Base-by-base conservation (phyloP, 2,113 vertebrate genomes). In the Oostethus manadensis region DNA sequence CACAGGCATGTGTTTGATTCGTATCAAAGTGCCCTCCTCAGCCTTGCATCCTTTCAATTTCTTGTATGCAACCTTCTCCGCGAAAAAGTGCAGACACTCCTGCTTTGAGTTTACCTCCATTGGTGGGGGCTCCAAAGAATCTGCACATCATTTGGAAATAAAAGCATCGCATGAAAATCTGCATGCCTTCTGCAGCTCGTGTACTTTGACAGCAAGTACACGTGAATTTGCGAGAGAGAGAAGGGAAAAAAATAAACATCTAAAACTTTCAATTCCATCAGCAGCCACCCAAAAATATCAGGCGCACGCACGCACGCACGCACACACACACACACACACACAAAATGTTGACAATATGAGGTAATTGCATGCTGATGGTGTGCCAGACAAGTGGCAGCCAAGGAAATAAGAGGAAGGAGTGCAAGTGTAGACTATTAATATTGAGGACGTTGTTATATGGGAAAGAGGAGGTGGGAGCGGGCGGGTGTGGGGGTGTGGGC, bases 381-480 rank as follows among this genome's bases (percentile, higher is more conserved):
- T 15, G 20, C 46, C 47, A 81, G 56, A 56, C 48, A 48, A 74
- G 58, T 63, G 60, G 62, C 8, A 51, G 46, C 10, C 11, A 16
- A 64, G 35, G 63, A 71, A 59, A 71, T 20, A 62, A 62, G 42
- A 51, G 47, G 10, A 56, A 57, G 16, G 51, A 62, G 58, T 59
- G 56, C 66, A 21, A 68, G 67, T 21, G 26, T 0, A 15, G 43
- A 38, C 54, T 63, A 65, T 74, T 68, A 54, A 70, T 68, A 44
- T 43, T 48, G 46, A 70, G 50, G 49, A 54, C 23, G 23, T 49
- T 8, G 15, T 61, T 21, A 18, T 2, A 22, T 48, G 46, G 18
- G 48, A 44, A 29, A 8, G 23, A n/a, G n/a, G n/a, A n/a, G n/a
- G n/a, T n/a, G n/a, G n/a, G n/a, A n/a, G n/a, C n/a, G n/a, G n/a